Percentiles rank a stretch among this genome's conserved stretches.
phyloP scores from a whole-genome alignment of 2,888 invertebrate species.

The Clanis bilineata region DNA sequence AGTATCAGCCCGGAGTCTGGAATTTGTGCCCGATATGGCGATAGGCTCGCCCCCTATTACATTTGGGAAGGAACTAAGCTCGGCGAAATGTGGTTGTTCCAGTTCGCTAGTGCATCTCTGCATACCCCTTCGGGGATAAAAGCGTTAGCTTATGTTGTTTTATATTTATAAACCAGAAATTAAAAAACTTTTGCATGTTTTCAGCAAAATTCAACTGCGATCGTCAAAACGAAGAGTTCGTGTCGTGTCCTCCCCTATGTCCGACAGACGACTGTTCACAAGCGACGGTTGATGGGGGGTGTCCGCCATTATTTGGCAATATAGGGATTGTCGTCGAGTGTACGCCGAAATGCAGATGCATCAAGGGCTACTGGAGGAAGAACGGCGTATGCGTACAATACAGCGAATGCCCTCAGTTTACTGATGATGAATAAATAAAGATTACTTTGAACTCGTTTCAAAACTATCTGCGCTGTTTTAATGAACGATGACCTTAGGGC shows the following conservation, averaged over 20 bases:
- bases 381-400: constrained; percentile 45
- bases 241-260: constrained; percentile 44
- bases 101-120: too few relatives aligned
- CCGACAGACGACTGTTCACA: constrained; percentile 46
- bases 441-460: background rate
- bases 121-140: too few relatives aligned
- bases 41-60: too few relatives aligned
- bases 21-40: too few relatives aligned
- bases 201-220: constrained; percentile 48
- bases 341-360: constrained; percentile 43
- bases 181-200: constrained; percentile 1
- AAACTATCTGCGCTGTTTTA: background rate
- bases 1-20: too few relatives aligned
- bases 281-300: constrained; percentile 36
- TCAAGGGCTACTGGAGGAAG: constrained; percentile 36
- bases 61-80: too few relatives aligned
- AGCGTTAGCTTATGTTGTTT: too few relatives aligned
- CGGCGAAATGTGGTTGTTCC: too few relatives aligned
- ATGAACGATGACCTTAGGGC: too few relatives aligned
- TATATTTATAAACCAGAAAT: background rate
- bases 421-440: background rate
- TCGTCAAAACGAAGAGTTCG: constrained; percentile 38
- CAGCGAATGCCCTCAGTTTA: constrained; percentile 19
- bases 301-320: too few relatives aligned
- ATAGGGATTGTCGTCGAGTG: constrained; percentile 37